phyloP scores from a whole-genome alignment of 1,140 invertebrate genomes.

The Venustaconcha ellipsiformis region DNA sequence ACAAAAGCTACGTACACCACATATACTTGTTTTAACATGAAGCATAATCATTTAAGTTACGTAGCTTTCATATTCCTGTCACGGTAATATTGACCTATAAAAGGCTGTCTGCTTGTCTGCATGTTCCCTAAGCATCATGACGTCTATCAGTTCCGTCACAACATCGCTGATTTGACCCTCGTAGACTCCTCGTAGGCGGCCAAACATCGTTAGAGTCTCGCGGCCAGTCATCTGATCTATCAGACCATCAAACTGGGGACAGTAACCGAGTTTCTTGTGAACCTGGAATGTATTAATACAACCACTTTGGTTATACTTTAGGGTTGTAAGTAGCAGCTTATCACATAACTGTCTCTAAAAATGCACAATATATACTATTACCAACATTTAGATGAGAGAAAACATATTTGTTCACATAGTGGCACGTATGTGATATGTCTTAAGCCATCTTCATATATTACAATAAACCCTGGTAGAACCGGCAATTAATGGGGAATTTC shows the following conservation, averaged over 20 bases:
- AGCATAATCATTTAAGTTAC: too few relatives aligned
- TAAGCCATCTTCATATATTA: too few relatives aligned
- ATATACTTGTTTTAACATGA: too few relatives aligned
- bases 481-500: too few relatives aligned
- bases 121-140: constrained; percentile 52
- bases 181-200: constrained; percentile 78
- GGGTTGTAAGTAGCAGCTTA: not conserved
- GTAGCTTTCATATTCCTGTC: constrained; percentile 5
- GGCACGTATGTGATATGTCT: not conserved
- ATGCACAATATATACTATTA: not conserved
- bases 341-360: not conserved
- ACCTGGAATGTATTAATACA: constrained; percentile 20
- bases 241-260: constrained; percentile 73
- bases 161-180: constrained; percentile 60
- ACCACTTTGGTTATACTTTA: too few relatives aligned
- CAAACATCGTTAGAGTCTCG: constrained; percentile 82
- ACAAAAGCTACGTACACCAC: too few relatives aligned
- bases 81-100: constrained; percentile 42
- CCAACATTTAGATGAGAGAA: too few relatives aligned
- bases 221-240: constrained; percentile 69
- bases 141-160: constrained; percentile 56
- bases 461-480: accelerated
- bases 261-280: constrained; percentile 70
- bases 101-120: constrained; percentile 43
- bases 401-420: not conserved